Percentiles rank a stretch among this genome's conserved stretches.
Conservation (phyloP, 2,888 invertebrate species). For the Julus scandinavius region DNA sequence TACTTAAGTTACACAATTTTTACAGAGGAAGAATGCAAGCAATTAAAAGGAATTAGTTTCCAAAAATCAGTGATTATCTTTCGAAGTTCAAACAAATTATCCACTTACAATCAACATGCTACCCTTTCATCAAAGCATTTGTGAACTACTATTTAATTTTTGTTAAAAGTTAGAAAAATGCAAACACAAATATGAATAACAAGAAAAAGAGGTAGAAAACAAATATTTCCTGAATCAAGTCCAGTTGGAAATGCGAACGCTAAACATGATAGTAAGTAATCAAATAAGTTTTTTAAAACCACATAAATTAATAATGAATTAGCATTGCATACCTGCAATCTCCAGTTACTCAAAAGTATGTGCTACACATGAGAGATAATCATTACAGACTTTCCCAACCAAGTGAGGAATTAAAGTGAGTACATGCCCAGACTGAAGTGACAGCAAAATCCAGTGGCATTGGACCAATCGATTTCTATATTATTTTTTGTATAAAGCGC, state of each 20-base stretch:
- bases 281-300: background rate
- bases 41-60: too few species aligned
- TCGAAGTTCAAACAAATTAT: too few species aligned
- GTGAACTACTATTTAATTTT: too few species aligned
- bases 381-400: background rate
- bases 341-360: background rate
- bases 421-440: background rate
- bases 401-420: background rate
- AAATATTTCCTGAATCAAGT: too few species aligned
- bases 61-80: too few species aligned
- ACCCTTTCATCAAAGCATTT: too few species aligned
- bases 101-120: too few species aligned
- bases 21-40: too few species aligned
- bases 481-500: background rate
- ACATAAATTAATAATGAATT: background rate
- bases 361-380: background rate
- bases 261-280: background rate
- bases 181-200: too few species aligned
- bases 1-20: too few species aligned
- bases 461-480: background rate
- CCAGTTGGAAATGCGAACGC: background rate
- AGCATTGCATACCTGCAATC: background rate
- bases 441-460: background rate
- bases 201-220: too few species aligned
- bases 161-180: too few species aligned